Evolutionary conservation across 1,140 invertebrate genomes (phyloP).

Genomic region (Ridgeia piscesae): DNA sequence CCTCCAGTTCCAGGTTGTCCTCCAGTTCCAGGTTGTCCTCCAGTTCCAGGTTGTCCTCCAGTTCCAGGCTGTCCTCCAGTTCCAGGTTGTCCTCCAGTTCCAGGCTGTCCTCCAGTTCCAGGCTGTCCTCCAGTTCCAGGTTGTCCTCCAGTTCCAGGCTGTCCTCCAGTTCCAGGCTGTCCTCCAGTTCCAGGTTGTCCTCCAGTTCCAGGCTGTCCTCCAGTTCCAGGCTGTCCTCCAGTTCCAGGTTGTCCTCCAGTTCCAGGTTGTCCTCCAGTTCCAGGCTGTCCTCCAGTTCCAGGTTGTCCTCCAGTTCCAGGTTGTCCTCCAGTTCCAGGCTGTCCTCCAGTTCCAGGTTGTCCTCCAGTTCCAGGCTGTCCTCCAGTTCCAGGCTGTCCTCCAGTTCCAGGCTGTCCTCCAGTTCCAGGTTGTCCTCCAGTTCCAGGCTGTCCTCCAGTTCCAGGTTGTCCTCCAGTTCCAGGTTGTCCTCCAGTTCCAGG

Average conservation of each 20-base stretch:
- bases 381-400: background rate
- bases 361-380: background rate
- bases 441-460: background rate
- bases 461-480: background rate
- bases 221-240: background rate
- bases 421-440: background rate
- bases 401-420: background rate
- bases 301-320: background rate
- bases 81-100: background rate
- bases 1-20: background rate
- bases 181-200: background rate
- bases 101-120: background rate
- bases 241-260: background rate
- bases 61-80: background rate
- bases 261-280: background rate
- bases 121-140: background rate
- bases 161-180: background rate
- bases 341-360: background rate
- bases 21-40: background rate
- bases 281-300: background rate
- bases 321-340: background rate
- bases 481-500: background rate
- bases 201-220: background rate
- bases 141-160: background rate
- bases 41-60: background rate